phyloP scores from a whole-genome alignment of 2,113 vertebrate genomes.

The Lucifuga dentata region DNA sequence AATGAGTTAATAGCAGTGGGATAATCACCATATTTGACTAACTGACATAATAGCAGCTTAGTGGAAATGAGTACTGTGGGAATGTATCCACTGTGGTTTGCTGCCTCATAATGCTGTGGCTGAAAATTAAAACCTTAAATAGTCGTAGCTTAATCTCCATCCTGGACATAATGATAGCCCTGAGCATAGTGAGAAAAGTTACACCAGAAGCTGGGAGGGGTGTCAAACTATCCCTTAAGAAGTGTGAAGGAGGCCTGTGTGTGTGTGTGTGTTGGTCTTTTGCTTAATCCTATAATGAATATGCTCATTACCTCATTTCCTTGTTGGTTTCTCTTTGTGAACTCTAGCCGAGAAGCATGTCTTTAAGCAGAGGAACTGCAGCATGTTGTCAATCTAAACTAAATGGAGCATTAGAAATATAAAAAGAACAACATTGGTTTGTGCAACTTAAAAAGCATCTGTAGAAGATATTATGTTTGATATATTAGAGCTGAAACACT shows the following conservation, averaged over 20 bases:
- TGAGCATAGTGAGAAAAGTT: constrained; percentile 10
- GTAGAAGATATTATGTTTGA: constrained; percentile 42
- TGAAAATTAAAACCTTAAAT: constrained; percentile 51
- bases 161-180: constrained; percentile 44
- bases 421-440: constrained; percentile 23
- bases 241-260: constrained; percentile 19
- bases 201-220: background rate
- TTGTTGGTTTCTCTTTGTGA: constrained; percentile 26
- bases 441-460: constrained; percentile 30
- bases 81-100: constrained; percentile 35
- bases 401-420: constrained; percentile 18
- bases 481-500: constrained; percentile 14
- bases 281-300: constrained; percentile 46
- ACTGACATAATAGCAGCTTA: constrained; percentile 15
- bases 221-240: constrained; percentile 20
- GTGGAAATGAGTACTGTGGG: constrained; percentile 17
- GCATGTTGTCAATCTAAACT: constrained; percentile 7
- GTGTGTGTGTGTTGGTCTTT: constrained; percentile 22
- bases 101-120: constrained; percentile 23
- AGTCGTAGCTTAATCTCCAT: constrained; percentile 27
- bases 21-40: constrained; percentile 27
- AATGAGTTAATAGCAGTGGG: constrained; percentile 13
- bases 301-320: constrained; percentile 63
- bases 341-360: constrained; percentile 6
- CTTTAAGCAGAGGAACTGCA: constrained; percentile 6